Evolutionary conservation across 1,140 invertebrate genomes (phyloP), one percentile per base, ranked within the genome.

Genomic region (Listronotus oregonensis): DNA sequence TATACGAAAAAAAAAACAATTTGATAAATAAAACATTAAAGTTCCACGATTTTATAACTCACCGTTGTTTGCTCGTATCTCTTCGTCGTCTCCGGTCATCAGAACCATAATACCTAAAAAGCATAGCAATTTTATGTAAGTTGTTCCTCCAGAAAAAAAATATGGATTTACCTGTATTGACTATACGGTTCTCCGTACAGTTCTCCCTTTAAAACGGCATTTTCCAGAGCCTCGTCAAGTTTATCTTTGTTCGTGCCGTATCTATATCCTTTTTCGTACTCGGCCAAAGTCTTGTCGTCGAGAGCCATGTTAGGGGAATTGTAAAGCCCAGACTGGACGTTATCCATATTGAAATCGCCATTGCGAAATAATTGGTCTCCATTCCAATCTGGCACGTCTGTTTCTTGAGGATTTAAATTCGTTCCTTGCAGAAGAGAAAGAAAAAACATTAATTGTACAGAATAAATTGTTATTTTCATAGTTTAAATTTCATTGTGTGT

Each of bases 141-240:
- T 11, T 1, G 11, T 2, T 37, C 3, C 11, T 1, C 8, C 34
- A 46, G n/a, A 8, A n/a, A 46, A 2, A 50, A 5, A 1, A 6
- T 10, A 15, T 21, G 31, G 10, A 40, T 40, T 62, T 71, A 77
- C 67, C 73, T 70, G 59, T 77, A 78, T 43, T 77, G 75, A 67
- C 76, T 78, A 32, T 77, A 61, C 9, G 78, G 75, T 42, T 78
- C 75, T 7, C 73, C 75, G 62, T 77, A 79, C 17, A 77, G 39
- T 65, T 79, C 79, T 6, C 75, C 73, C 68, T 80, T 80, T 55
- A 80, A 69, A 17, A 80, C 71, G 8, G 79, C 77, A 61, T 79
- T 79, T 64, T 79, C 75, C 14, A 78, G 56, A 5, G 75, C 73
- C 51, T 79, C 77, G 62, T 78, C 75, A 50, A 77, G 58, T 64